A percentile compares a stretch with the other conserved stretches of the same genome.
These are phyloP conservation scores for Eremophila alpestris DNA, from an alignment of 2,797 vertebrate genomes.

Conservation along the genomic window DNA sequence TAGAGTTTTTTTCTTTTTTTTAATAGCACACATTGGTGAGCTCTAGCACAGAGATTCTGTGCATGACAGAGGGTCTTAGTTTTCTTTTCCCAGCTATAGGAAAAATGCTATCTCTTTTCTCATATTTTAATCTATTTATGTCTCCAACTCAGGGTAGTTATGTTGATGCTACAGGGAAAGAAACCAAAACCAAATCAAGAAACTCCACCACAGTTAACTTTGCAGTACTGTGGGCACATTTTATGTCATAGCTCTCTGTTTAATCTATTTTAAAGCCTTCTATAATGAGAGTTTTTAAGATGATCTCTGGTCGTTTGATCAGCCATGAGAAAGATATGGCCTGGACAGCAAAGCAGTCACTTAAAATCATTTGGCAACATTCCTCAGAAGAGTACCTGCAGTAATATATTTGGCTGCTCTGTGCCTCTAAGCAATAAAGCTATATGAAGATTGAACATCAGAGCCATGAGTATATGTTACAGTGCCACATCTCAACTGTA, in stretches of 20 bases:
- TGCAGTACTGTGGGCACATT: rapidly evolving
- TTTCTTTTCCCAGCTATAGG: not conserved
- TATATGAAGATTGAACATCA: not conserved
- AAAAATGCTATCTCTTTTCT: not conserved
- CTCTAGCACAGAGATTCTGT: not conserved
- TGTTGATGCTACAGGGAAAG: not conserved
- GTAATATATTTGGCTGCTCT: not conserved
- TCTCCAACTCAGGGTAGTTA: not conserved
- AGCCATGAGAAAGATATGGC: not conserved
- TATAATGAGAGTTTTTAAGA: not conserved
- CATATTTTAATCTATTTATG: not conserved
- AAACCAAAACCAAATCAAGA: not conserved
- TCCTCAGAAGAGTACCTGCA: not conserved
- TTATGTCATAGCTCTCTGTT: not conserved
- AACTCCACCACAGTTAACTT: not conserved
- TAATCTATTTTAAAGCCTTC: not conserved
- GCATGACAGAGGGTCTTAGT: not conserved
- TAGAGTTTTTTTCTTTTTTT: not conserved
- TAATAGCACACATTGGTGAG: rapidly evolving
- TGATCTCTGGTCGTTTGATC: not conserved
- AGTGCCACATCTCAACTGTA: not conserved
- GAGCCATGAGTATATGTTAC: not conserved
- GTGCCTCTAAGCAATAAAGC: not conserved
- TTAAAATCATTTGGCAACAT: not conserved
- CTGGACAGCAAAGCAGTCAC: not conserved